phyloP scores from a whole-genome alignment of 2,888 invertebrate species.

The Acheta domesticus region DNA sequence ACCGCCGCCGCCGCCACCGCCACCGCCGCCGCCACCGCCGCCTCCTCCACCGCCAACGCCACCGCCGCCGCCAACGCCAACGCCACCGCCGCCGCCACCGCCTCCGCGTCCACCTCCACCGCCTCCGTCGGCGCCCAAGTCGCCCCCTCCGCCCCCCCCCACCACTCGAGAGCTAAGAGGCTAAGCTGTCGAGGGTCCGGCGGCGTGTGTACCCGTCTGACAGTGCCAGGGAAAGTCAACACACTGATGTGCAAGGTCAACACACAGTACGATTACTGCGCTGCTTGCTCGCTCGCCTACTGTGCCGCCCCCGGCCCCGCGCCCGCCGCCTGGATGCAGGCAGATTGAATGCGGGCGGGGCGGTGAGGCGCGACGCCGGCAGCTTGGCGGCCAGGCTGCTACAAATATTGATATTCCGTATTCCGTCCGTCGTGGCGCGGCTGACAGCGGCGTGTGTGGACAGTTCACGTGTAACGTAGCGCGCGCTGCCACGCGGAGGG shows the following conservation, averaged over 20 bases:
- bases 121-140: background rate
- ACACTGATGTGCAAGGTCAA: slow-evolving; percentile 6
- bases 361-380: too few species aligned
- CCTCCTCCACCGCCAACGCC: background rate
- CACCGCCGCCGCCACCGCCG: background rate
- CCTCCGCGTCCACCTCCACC: background rate
- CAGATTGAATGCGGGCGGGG: too few species aligned
- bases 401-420: too few species aligned
- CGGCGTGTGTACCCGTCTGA: slow-evolving; percentile 4
- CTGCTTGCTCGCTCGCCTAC: slow-evolving; percentile 4
- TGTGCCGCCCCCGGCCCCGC: background rate
- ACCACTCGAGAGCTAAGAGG: background rate
- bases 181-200: slow-evolving; percentile 10
- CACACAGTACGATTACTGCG: slow-evolving; percentile 1
- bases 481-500: too few species aligned
- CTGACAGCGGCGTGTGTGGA: too few species aligned
- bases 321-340: too few species aligned
- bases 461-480: too few species aligned
- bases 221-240: slow-evolving; percentile 2
- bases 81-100: background rate
- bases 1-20: too few species aligned
- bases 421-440: too few species aligned
- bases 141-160: background rate
- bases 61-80: background rate
- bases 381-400: too few species aligned